Evolutionary conservation across 2,113 vertebrate genomes (phyloP).

Genomic region (Orycteropus afer): DNA sequence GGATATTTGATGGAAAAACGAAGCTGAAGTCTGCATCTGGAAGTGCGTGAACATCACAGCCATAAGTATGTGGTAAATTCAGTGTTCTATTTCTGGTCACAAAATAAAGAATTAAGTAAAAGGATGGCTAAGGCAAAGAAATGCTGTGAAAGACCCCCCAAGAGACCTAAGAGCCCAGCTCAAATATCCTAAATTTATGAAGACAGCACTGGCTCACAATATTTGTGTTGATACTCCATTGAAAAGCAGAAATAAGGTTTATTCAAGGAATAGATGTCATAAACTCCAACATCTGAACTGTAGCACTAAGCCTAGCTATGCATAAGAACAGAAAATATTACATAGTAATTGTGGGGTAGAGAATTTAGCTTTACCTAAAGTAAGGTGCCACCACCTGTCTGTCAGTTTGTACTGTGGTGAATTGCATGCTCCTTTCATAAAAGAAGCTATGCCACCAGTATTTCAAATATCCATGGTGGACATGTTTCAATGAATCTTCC

Average conservation of each 20-base stretch:
- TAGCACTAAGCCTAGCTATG: background rate
- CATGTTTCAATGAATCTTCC: too few relatives aligned
- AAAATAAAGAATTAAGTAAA: background rate
- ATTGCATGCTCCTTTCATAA: too few relatives aligned
- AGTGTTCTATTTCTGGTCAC: background rate
- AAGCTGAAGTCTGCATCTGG: rapidly evolving
- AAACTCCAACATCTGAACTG: background rate
- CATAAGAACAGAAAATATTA: background rate
- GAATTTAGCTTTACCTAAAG: background rate
- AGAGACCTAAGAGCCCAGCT: background rate
- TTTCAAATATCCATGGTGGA: too few relatives aligned
- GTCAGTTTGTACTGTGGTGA: too few relatives aligned
- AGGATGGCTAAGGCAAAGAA: background rate
- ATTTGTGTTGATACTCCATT: rapidly evolving
- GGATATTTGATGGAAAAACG: background rate
- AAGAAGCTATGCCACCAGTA: too few relatives aligned
- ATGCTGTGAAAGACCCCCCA: background rate
- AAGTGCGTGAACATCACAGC: background rate
- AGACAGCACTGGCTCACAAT: background rate
- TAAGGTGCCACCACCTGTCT: too few relatives aligned
- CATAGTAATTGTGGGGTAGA: background rate
- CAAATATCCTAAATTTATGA: background rate
- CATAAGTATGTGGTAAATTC: background rate
- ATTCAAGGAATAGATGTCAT: background rate
- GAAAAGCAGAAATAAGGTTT: background rate